A percentile compares a stretch with the other conserved stretches of the same genome.
Conservation (phyloP, 2,113 vertebrate species). For the Paraplagusia blochii region DNA sequence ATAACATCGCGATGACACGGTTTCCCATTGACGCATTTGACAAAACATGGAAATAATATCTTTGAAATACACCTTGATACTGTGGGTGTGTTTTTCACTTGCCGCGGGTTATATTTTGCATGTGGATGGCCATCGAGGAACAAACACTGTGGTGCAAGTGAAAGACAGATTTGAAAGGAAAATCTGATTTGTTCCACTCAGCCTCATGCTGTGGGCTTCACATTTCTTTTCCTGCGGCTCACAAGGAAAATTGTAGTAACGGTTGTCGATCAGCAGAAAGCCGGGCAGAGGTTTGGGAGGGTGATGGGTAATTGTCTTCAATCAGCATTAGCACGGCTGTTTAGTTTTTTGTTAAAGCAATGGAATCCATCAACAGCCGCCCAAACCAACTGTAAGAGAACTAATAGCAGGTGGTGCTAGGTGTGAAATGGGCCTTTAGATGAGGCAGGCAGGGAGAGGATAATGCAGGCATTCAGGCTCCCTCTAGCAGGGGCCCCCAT, state of each 20-base stretch:
- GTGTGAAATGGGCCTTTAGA: conserved; percentile 76
- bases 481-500: conserved; percentile 75
- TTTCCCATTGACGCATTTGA: too few species aligned
- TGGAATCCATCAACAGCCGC: conserved; percentile 74
- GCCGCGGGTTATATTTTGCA: too few species aligned
- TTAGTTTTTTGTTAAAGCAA: conserved; percentile 73
- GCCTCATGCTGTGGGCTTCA: conserved; percentile 36
- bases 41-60: too few species aligned
- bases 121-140: conserved; percentile 9
- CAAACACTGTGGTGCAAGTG: conserved; percentile 10
- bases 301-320: conserved; percentile 66
- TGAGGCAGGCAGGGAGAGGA: conserved; percentile 64
- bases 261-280: conserved; percentile 52
- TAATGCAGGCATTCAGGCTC: conserved; percentile 77
- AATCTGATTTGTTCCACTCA: conserved; percentile 48
- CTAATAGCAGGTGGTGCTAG: conserved; percentile 80
- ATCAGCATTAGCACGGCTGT: conserved; percentile 70
- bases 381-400: conserved; percentile 76
- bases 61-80: too few species aligned
- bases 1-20: too few species aligned
- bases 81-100: too few species aligned
- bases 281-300: conserved; percentile 39
- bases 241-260: conserved; percentile 71
- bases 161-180: conserved; percentile 33
- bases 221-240: conserved; percentile 46